phyloP scores from a whole-genome alignment of 2,113 vertebrate genomes.

The Ctenodactylus gundi region DNA sequence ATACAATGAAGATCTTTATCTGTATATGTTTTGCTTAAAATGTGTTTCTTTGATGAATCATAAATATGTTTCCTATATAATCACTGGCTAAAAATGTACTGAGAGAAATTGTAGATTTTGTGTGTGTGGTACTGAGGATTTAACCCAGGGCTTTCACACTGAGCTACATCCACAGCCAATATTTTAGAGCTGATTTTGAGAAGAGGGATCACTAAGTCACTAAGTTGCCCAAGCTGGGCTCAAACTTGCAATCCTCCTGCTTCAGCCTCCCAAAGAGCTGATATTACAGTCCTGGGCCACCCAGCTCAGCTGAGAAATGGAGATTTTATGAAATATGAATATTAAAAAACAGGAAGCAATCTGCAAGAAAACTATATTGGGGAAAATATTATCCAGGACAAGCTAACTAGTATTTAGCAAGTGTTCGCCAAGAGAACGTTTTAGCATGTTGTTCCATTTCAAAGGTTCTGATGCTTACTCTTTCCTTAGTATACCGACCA shows the following conservation, averaged over 20 bases:
- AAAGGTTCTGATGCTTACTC: neutral
- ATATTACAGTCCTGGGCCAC: no score
- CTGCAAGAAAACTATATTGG: neutral
- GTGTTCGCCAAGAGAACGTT: neutral
- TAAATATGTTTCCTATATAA: neutral
- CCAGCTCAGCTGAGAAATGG: no score
- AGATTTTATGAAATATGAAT: neutral
- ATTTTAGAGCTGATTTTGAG: no score
- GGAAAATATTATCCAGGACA: neutral
- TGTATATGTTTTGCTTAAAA: neutral
- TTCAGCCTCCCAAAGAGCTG: no score
- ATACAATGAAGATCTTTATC: neutral
- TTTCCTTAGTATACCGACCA: neutral
- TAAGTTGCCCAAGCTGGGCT: no score
- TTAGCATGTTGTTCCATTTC: neutral
- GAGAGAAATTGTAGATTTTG: neutral
- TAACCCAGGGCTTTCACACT: no score
- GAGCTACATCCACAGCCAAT: no score
- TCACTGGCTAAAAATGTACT: neutral
- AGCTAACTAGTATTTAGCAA: accelerated
- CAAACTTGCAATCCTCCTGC: no score
- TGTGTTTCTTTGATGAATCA: neutral
- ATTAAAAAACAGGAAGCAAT: neutral
- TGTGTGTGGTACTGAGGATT: no score
- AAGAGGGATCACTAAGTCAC: no score